Conservation (phyloP, 2,113 vertebrate species). For the Saccopteryx bilineata region DNA sequence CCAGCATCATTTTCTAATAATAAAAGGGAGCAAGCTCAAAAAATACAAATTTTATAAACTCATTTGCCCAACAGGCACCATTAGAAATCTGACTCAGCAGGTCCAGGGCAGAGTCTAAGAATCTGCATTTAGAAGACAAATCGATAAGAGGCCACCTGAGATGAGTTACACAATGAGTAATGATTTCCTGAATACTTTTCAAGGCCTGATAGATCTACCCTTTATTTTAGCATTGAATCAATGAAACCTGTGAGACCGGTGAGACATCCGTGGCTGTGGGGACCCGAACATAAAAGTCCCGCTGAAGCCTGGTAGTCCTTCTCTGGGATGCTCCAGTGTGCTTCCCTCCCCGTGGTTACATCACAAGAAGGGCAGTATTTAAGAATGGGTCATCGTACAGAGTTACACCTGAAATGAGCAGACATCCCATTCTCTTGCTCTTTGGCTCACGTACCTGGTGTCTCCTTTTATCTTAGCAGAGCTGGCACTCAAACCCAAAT, state of each 20-base stretch:
- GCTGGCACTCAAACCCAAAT: background rate
- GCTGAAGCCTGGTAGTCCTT: background rate
- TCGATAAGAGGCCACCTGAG: background rate
- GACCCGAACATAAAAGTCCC: background rate
- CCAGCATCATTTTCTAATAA: no score
- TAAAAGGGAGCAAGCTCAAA: no score
- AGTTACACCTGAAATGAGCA: background rate
- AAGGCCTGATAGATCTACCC: background rate
- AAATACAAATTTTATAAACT: no score
- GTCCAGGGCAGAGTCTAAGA: conserved; percentile 21
- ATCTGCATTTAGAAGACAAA: background rate
- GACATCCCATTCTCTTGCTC: background rate
- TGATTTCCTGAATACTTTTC: conserved; percentile 36
- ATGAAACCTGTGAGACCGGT: background rate
- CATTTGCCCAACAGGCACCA: background rate
- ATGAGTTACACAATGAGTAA: background rate
- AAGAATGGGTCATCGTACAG: background rate
- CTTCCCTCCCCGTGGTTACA: background rate
- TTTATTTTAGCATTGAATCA: background rate
- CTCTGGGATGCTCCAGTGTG: background rate
- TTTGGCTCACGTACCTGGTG: background rate
- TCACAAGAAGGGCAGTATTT: background rate
- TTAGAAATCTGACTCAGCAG: conserved; percentile 10
- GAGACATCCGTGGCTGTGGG: background rate
- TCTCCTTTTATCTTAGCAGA: background rate